A percentile compares a stretch with the other conserved stretches of the same genome.
Conservation (phyloP, 1,140 invertebrate species). For the Bombus difficillimus region DNA sequence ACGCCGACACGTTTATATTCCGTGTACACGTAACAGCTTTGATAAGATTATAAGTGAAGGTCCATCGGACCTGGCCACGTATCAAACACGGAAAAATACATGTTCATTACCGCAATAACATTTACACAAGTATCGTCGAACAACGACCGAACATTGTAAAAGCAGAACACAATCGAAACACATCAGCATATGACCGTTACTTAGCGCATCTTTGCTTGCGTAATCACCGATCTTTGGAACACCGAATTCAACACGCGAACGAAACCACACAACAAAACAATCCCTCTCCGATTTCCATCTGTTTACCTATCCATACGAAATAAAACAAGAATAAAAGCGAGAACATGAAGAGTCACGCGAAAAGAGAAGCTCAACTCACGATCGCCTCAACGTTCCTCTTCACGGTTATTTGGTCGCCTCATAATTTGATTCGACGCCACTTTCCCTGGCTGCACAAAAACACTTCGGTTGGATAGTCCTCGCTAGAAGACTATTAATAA, state of each 20-base stretch:
- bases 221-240: neutral
- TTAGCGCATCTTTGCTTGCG: constrained; percentile 21
- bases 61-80: neutral
- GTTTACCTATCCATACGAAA: neutral
- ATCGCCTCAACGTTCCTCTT: constrained; percentile 27
- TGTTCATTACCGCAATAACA: neutral
- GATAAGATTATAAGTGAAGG: constrained; percentile 39
- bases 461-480: neutral
- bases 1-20: neutral
- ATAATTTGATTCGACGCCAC: constrained; percentile 9
- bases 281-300: neutral
- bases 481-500: constrained; percentile 20
- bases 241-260: constrained; percentile 14
- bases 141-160: neutral
- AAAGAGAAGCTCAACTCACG: constrained; percentile 14
- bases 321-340: neutral
- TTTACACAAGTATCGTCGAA: neutral
- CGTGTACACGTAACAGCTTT: neutral
- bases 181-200: neutral
- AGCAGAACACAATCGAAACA: neutral
- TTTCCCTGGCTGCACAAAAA: constrained; percentile 39
- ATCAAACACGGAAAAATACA: neutral
- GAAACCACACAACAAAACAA: neutral
- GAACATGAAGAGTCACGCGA: constrained; percentile 16
- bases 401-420: neutral